Conservation (phyloP, 2,113 vertebrate genomes). For the Catharus minimus region DNA sequence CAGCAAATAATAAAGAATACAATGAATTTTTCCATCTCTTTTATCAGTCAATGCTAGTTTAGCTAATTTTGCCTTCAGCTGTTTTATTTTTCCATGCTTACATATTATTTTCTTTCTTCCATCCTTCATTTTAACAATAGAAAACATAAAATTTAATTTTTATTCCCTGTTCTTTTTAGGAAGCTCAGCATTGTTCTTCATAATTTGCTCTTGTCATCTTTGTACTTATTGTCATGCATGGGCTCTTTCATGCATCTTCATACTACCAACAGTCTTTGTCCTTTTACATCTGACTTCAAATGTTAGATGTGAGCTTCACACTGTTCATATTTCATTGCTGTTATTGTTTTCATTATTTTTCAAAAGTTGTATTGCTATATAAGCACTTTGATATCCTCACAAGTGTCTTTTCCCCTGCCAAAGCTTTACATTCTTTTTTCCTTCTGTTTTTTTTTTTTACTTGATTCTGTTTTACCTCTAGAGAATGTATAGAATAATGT, state of each 20-base stretch:
- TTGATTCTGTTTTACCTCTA: not conserved
- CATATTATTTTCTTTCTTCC: not conserved
- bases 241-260: not conserved
- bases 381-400: slow-evolving; percentile 22
- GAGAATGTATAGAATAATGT: slow-evolving; percentile 47
- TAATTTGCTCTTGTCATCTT: slow-evolving; percentile 30
- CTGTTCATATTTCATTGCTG: not conserved
- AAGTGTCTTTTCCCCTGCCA: not conserved
- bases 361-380: not conserved
- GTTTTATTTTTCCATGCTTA: not conserved
- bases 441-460: not conserved
- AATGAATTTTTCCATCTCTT: not conserved
- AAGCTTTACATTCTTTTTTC: not conserved
- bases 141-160: not conserved
- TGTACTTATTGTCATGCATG: not conserved
- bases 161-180: not conserved
- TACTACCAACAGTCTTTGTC: not conserved
- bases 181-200: not conserved
- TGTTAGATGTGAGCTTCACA: not conserved
- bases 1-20: not conserved
- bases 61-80: not conserved
- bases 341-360: not conserved
- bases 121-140: not conserved
- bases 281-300: not conserved
- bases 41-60: not conserved